Conservation (phyloP, 2,888 invertebrate species). For the Rhagonycha lutea region DNA sequence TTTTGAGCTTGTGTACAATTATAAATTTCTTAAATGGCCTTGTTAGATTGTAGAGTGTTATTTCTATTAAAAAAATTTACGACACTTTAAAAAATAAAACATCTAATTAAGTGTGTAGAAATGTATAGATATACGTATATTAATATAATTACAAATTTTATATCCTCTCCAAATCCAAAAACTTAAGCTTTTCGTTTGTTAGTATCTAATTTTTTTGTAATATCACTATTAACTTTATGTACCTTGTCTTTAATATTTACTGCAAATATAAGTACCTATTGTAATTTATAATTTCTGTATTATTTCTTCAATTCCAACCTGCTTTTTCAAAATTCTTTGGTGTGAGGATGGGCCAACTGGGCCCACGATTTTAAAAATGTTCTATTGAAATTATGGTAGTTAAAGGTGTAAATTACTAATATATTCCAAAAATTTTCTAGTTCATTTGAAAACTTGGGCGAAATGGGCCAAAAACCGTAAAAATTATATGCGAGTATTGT, state of each 20-base stretch:
- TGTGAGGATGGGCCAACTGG: too few species aligned
- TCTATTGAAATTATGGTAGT: too few species aligned
- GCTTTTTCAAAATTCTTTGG: too few species aligned
- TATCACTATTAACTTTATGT: conserved; percentile 33
- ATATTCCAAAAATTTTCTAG: too few species aligned
- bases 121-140: conserved; percentile 25
- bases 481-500: too few species aligned
- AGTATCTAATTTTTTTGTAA: conserved; percentile 33
- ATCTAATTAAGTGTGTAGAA: conserved; percentile 10
- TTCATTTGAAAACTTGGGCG: too few species aligned
- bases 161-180: conserved; percentile 16
- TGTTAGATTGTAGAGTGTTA: conserved; percentile 24
- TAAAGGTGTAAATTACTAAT: too few species aligned
- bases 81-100: conserved; percentile 1
- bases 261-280: conserved; percentile 29
- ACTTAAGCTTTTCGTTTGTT: conserved; percentile 24
- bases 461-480: too few species aligned
- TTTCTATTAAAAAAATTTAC: conserved; percentile 18
- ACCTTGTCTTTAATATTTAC: conserved; percentile 33
- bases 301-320: background rate
- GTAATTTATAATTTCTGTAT: background rate
- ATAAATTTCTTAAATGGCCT: conserved; percentile 21
- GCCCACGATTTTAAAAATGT: too few species aligned
- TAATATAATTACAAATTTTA: conserved; percentile 16
- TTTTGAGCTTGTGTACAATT: background rate